Evolutionary conservation across 2,888 invertebrate genomes (phyloP).

Genomic region (Tuta absoluta): DNA sequence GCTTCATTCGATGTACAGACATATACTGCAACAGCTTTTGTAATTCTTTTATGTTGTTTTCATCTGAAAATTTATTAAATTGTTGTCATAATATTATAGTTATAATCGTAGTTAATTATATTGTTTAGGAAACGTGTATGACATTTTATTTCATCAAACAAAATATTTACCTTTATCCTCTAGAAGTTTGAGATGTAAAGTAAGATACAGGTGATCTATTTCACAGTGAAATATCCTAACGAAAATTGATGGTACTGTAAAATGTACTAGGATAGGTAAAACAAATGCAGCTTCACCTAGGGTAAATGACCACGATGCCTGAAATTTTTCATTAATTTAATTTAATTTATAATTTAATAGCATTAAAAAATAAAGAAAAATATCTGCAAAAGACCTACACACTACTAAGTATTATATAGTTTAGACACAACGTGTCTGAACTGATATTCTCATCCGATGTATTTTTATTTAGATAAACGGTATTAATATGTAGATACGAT

Average conservation of each 20-base stretch:
- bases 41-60: slow-evolving; percentile 12
- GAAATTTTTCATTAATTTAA: not conserved
- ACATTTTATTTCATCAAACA: too few relatives aligned
- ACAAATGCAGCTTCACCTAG: not conserved
- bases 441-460: too few relatives aligned
- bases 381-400: too few relatives aligned
- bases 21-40: slow-evolving; percentile 27
- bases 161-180: not conserved
- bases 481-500: too few relatives aligned
- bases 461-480: too few relatives aligned
- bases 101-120: not conserved
- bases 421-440: too few relatives aligned
- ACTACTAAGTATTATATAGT: too few relatives aligned
- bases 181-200: not conserved
- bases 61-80: not conserved
- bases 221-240: not conserved
- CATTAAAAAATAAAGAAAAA: too few relatives aligned
- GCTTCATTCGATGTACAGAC: slow-evolving; percentile 21
- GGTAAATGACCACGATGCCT: not conserved
- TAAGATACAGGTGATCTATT: not conserved
- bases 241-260: not conserved
- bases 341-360: not conserved
- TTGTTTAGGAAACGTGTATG: too few relatives aligned
- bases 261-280: not conserved
- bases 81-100: not conserved